phyloP scores from a whole-genome alignment of 1,140 invertebrate species.

The Diorhabda carinulata region DNA sequence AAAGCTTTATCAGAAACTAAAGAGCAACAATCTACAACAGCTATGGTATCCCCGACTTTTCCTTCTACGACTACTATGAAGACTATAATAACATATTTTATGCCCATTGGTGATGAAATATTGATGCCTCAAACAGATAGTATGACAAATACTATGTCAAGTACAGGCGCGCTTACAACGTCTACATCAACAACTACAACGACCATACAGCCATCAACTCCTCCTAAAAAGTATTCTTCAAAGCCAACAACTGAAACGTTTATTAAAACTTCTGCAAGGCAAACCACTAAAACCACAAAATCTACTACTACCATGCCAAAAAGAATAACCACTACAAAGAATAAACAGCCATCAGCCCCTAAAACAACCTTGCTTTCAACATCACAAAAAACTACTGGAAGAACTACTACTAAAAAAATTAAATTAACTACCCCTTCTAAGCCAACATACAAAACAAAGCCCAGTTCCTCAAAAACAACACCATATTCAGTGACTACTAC shows the following conservation, averaged over 20 bases:
- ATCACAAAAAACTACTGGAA: conserved; percentile 5
- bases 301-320: background rate
- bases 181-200: background rate
- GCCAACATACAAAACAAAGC: background rate
- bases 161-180: background rate
- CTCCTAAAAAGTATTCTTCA: background rate
- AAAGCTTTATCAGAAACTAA: background rate
- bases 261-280: background rate
- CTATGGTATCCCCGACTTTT: background rate
- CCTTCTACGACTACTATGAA: background rate
- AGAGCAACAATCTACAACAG: background rate
- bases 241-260: background rate
- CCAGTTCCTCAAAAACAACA: background rate
- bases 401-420: conserved; percentile 5
- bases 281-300: conserved; percentile 12
- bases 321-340: background rate
- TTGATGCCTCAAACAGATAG: background rate
- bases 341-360: too few species aligned
- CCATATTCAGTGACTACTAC: conserved; percentile 3
- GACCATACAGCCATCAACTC: background rate
- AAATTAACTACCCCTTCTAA: background rate
- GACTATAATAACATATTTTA: conserved; percentile 23
- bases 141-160: too few species aligned
- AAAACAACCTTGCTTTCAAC: too few species aligned
- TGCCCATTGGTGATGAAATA: conserved; percentile 15